Evolutionary conservation across 2,113 vertebrate species (phyloP), one percentile per base, ranked within the genome.

Genomic region (Diglossa brunneiventris): DNA sequence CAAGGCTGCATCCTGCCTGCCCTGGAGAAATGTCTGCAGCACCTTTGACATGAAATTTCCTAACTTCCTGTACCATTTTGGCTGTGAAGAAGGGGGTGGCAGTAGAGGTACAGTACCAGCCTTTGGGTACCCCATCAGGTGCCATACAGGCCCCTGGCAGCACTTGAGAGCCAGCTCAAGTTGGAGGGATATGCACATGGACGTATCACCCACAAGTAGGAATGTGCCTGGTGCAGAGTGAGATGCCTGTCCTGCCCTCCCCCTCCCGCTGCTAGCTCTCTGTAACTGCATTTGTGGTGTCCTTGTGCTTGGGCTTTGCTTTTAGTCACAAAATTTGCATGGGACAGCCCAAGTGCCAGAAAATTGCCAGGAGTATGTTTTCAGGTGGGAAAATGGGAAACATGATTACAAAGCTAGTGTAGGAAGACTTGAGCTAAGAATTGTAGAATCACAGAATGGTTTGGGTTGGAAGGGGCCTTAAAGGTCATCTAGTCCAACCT

Each of bases 61-160:
- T 24, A 42, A 11, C 23, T 13, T 20, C 26, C 30, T 24, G 11
- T 53, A 42, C 17, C 11, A 21, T 89, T 75, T 62, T 49, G 26
- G 2, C 21, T 74, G 27, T 61, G 63, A 61, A 79, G n/a, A 67
- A 59, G 31, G 1, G 5, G 1, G 3, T 26, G n/a, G 21, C n/a
- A 50, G 42, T 10, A 56, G 33, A 61, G 3, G 23, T 31, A 11
- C 10, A 39, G 63, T 47, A 16, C 26, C 47, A 67, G 7, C 21
- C 26, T 72, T 52, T 67, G 50, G 41, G 19, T 16, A 55, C 8
- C 56, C 31, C 10, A 28, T 9, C 5, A 8, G 6, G 21, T 33
- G 13, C n/a, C 0, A 0, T 12, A 52, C 11, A 69, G 39, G 15
- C 13, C 18, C 23, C 21, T 49, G 30, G 23, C 6, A 41, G 24